Evolutionary conservation across 1,140 invertebrate genomes (phyloP).

Genomic region (Formica selysi): DNA sequence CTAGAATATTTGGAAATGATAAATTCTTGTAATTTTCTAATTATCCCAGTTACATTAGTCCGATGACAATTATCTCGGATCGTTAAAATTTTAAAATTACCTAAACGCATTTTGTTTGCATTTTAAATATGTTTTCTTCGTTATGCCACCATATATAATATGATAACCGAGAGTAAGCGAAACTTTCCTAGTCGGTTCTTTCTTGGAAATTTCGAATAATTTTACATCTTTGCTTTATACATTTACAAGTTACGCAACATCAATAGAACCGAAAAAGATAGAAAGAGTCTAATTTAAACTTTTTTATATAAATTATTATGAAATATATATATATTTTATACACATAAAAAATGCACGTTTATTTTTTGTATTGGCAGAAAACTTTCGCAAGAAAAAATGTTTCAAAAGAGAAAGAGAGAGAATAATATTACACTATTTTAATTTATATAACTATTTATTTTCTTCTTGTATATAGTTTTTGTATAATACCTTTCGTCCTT

Average conservation of each 20-base stretch:
- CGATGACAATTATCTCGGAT: neutral
- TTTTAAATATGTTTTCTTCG: conserved; percentile 6
- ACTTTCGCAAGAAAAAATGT: neutral
- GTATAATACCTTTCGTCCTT: neutral
- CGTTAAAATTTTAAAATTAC: neutral
- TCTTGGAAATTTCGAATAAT: neutral
- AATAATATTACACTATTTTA: neutral
- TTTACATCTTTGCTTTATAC: neutral
- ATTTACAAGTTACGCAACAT: neutral
- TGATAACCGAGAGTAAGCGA: neutral
- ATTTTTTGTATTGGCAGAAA: neutral
- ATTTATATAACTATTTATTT: neutral
- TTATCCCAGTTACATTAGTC: neutral
- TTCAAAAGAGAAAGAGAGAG: neutral
- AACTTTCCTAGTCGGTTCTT: neutral
- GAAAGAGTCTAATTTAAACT: neutral
- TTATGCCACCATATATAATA: neutral
- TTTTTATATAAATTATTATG: neutral
- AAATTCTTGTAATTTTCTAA: neutral
- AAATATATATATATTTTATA: neutral
- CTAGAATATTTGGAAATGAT: neutral
- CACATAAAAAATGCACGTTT: no score
- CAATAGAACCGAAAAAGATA: neutral
- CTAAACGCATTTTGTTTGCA: conserved; percentile 2
- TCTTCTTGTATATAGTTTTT: neutral